Percentiles rank a stretch among this genome's conserved stretches.
Conservation (phyloP, 2,113 vertebrate species). For the Antechinus stuartii region DNA sequence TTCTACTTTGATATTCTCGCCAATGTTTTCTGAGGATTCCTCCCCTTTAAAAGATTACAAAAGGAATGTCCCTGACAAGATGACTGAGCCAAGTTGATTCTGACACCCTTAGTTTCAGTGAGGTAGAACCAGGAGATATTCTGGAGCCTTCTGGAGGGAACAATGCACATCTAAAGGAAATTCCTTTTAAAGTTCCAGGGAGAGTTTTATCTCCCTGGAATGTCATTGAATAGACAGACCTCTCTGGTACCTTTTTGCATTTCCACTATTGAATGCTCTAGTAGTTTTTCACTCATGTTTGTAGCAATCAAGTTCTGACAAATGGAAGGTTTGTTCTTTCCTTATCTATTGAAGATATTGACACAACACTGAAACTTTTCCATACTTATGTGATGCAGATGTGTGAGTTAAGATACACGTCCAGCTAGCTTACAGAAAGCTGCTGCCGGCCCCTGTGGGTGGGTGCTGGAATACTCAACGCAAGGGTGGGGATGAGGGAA, state of each 20-base stretch:
- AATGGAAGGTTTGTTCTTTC: background rate
- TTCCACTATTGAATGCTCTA: background rate
- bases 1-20: background rate
- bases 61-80: background rate
- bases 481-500: background rate
- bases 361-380: background rate
- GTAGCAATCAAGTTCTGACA: background rate
- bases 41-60: background rate
- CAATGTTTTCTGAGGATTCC: background rate
- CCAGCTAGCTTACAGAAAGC: background rate
- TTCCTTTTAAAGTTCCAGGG: background rate
- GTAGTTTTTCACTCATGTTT: background rate
- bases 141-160: background rate
- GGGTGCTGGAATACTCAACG: background rate
- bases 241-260: background rate
- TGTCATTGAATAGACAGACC: background rate
- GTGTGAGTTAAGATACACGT: background rate
- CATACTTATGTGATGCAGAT: background rate
- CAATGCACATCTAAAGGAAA: background rate
- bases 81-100: background rate
- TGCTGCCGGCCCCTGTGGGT: background rate
- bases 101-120: background rate
- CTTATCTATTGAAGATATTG: background rate
- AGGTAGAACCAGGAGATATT: background rate
- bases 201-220: background rate